A percentile compares a stretch with the other conserved stretches of the same genome.
Evolutionary conservation across 2,888 invertebrate species (phyloP).

Genomic region (Napeogenes inachia): DNA sequence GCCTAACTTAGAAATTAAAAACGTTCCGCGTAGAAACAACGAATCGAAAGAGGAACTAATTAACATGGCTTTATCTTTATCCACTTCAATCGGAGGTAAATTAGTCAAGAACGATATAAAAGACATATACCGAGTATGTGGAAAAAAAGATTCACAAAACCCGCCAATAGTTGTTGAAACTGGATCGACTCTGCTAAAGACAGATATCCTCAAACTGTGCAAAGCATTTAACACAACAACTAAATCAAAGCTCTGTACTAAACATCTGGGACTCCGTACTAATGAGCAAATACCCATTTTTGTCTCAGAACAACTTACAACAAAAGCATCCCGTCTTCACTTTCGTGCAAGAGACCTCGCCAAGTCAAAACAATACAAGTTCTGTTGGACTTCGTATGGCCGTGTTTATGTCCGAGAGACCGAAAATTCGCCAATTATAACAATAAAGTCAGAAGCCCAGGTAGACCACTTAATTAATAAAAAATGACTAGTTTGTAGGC

Average conservation of each 20-base stretch:
- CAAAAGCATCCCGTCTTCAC: constrained; percentile 13
- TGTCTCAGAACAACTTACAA: constrained; percentile 21
- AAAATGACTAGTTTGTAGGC: background rate
- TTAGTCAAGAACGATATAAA: background rate
- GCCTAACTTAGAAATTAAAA: constrained; percentile 21
- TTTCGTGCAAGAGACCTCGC: constrained; percentile 15
- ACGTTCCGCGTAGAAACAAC: constrained; percentile 11
- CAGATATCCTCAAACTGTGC: constrained; percentile 21
- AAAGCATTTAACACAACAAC: constrained; percentile 26
- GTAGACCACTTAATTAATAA: background rate
- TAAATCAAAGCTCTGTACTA: constrained; percentile 24
- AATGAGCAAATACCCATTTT: constrained; percentile 6
- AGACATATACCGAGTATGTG: constrained; percentile 21
- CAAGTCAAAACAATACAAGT: too few relatives aligned
- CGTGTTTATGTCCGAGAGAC: constrained; percentile 12
- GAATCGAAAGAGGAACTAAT: constrained; percentile 23
- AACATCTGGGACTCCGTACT: constrained; percentile 14
- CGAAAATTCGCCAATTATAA: constrained; percentile 13
- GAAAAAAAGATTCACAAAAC: constrained; percentile 14
- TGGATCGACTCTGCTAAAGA: constrained; percentile 25
- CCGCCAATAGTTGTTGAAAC: constrained; percentile 29
- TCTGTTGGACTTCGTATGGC: constrained; percentile 7
- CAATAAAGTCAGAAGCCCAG: constrained; percentile 8
- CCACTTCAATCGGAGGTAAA: constrained; percentile 4
- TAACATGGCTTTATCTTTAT: constrained; percentile 12